Evolutionary conservation across 2,888 invertebrate genomes (phyloP).

Genomic region (Uropetala carovei): DNA sequence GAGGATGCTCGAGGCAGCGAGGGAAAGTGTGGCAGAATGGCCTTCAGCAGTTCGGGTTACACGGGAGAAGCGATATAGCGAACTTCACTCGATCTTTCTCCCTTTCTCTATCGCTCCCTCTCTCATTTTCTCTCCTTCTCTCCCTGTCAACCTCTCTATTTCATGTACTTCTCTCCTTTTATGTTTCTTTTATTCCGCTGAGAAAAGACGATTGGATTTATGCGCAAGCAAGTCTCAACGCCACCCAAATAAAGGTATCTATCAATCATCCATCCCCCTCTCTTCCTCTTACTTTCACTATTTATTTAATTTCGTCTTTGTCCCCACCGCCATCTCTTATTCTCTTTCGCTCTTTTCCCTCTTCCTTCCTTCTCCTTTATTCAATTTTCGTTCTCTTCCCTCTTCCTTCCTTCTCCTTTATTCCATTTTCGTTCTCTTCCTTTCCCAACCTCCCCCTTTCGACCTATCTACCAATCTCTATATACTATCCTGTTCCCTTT

Average conservation of each 20-base stretch:
- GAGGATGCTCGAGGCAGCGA: slow-evolving; percentile 21
- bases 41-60: slow-evolving; percentile 9
- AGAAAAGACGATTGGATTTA: too few relatives aligned
- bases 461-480: background rate
- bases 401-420: background rate
- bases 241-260: too few relatives aligned
- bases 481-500: background rate
- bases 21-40: slow-evolving; percentile 15
- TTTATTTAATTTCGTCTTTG: too few relatives aligned
- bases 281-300: too few relatives aligned
- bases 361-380: too few relatives aligned
- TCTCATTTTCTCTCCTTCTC: background rate
- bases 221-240: too few relatives aligned
- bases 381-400: background rate
- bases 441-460: background rate
- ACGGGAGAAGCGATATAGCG: background rate
- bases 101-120: background rate
- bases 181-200: background rate
- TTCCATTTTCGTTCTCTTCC: background rate
- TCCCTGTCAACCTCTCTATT: too few relatives aligned
- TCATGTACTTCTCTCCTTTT: background rate
- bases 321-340: too few relatives aligned
- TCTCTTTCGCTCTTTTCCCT: too few relatives aligned
- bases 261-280: too few relatives aligned
- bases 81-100: too few relatives aligned